These are phyloP conservation scores for Crypturellus tataupa DNA, from an alignment of 2,797 vertebrate species.

Conservation along the genomic window DNA sequence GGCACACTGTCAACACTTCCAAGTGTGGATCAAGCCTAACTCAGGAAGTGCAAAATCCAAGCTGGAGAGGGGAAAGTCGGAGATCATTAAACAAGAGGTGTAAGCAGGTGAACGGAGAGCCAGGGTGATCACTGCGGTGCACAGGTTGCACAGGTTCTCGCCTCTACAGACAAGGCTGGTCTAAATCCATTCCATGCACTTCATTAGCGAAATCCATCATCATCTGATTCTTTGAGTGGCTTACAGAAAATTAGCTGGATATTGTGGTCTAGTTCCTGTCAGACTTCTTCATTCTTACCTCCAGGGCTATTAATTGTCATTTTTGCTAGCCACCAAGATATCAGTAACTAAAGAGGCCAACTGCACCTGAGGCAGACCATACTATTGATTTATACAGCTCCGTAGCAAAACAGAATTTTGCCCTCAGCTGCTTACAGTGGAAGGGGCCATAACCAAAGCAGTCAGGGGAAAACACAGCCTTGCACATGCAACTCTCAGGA, in stretches of 20 bases:
- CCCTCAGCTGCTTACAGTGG: neutral
- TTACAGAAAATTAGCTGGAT: slow-evolving; percentile 4
- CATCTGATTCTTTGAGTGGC: neutral
- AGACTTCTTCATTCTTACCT: neutral
- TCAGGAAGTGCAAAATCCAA: neutral
- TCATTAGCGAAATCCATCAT: slow-evolving; percentile 15
- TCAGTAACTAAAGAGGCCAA: neutral
- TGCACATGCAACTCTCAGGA: neutral
- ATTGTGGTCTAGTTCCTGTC: neutral
- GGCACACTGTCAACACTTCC: neutral
- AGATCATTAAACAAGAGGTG: neutral
- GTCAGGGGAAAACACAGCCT: neutral
- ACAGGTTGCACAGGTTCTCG: neutral
- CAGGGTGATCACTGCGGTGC: neutral
- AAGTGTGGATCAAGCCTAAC: neutral
- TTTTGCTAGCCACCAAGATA: neutral
- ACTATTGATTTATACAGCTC: neutral
- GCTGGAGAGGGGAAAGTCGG: neutral
- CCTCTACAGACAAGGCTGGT: neutral
- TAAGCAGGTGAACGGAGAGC: neutral
- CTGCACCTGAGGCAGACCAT: neutral
- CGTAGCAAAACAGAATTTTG: neutral
- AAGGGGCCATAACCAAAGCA: neutral
- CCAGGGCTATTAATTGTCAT: neutral
- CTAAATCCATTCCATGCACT: neutral